Conservation (phyloP, 2,797 vertebrate genomes). For the Eulemur albifrons region DNA sequence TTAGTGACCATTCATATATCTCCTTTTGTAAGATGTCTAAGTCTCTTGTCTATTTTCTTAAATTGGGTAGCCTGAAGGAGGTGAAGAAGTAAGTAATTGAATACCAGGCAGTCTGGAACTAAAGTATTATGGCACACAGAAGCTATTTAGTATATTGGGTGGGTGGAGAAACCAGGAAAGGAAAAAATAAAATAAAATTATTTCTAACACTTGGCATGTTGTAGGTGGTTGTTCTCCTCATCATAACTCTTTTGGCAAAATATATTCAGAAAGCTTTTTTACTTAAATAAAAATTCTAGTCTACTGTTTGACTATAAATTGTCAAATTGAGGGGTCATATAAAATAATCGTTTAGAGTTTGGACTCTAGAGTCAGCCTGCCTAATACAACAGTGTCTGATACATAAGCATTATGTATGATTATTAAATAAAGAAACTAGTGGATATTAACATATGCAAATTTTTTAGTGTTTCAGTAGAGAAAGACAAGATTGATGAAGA, state of each 20-base stretch:
- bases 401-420: neutral
- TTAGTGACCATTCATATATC: neutral
- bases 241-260: neutral
- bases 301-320: neutral
- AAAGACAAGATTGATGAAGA: slow-evolving; percentile 82
- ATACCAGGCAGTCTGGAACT: neutral
- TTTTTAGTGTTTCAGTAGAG: slow-evolving; percentile 79
- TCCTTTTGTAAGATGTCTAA: neutral
- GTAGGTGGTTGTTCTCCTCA: neutral
- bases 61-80: neutral
- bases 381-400: neutral
- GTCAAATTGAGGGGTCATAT: neutral
- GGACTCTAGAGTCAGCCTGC: neutral
- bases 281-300: neutral
- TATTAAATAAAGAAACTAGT: neutral
- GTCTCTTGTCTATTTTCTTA: neutral
- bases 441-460: neutral
- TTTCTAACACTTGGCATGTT: neutral
- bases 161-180: neutral
- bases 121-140: neutral
- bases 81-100: neutral
- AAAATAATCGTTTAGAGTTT: neutral
- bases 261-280: slow-evolving; percentile 28
- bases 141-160: neutral
- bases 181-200: neutral